Percentiles rank a stretch among this genome's conserved stretches.
phyloP scores from a whole-genome alignment of 2,797 vertebrate genomes.

The Ceryle rudis region DNA sequence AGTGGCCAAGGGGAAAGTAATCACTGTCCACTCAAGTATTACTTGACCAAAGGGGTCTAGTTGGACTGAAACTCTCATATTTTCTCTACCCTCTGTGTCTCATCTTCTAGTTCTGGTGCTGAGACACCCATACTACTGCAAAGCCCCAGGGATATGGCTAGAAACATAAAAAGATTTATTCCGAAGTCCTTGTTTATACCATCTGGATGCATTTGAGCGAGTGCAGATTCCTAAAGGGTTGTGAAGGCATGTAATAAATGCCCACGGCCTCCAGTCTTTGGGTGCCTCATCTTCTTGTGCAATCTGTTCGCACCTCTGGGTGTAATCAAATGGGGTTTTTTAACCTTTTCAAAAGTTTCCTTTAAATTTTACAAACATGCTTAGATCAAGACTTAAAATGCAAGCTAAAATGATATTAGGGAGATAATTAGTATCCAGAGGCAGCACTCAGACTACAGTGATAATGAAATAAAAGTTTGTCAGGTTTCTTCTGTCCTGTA shows the following conservation, averaged over 20 bases:
- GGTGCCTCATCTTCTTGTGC: not conserved
- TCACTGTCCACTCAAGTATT: not conserved
- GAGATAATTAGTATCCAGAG: not conserved
- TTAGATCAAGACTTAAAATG: not conserved
- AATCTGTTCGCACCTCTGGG: not conserved
- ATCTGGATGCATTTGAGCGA: not conserved
- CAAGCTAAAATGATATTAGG: not conserved
- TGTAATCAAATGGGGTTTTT: not conserved
- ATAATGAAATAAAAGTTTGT: not conserved
- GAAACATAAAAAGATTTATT: not conserved
- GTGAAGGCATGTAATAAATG: not conserved
- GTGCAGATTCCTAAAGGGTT: not conserved
- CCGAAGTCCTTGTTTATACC: not conserved
- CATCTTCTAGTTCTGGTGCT: not conserved
- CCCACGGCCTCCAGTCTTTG: not conserved
- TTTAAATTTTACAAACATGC: not conserved
- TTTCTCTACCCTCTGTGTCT: not conserved
- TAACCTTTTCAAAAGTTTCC: not conserved
- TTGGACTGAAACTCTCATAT: not conserved
- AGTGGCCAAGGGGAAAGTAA: not conserved
- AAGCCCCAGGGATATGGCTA: not conserved
- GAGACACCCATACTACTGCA: not conserved
- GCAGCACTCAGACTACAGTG: not conserved
- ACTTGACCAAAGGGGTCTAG: not conserved
- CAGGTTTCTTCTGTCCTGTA: not conserved